Evolutionary conservation across 30 jellyfish, hydroid and myxozoan species (phyloP).

Genomic region (Aurelia aurita): DNA sequence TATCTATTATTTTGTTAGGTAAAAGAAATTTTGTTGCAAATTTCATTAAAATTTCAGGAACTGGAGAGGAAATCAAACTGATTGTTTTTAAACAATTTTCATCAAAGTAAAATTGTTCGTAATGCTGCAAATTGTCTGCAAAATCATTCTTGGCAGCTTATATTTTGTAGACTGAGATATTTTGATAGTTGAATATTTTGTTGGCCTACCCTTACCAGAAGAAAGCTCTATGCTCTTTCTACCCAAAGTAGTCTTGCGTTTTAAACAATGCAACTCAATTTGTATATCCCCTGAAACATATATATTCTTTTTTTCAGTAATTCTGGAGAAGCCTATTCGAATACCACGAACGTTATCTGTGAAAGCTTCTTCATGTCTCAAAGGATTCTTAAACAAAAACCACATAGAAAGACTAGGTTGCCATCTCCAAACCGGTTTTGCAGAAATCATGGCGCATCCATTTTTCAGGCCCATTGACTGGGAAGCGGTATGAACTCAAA

Average conservation of each 20-base stretch:
- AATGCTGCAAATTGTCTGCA: no score
- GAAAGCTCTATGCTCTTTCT: not conserved
- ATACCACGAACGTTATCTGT: conserved; percentile 98
- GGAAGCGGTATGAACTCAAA: conserved; percentile 87
- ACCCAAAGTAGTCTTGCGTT: not conserved
- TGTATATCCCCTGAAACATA: not conserved
- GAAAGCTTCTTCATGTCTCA: conserved; percentile 95
- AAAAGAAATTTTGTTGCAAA: no score
- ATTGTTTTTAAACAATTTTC: no score
- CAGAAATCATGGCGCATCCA: conserved; percentile 91
- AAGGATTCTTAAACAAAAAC: conserved; percentile 94
- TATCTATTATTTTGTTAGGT: no score
- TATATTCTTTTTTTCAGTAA: conserved; percentile 65
- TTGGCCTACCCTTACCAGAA: not conserved
- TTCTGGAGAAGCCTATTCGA: conserved; percentile 96
- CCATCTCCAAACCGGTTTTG: conserved; percentile 96
- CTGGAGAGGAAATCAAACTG: no score
- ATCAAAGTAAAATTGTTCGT: no score
- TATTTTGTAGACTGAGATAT: no score
- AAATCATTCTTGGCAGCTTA: no score
- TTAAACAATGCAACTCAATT: not conserved
- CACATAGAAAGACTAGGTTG: conserved; percentile 98
- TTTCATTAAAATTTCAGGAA: no score
- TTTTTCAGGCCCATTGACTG: conserved; percentile 96
- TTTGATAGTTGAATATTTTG: no score